These are phyloP conservation scores for Alethe castanea DNA, from an alignment of 2,113 vertebrate species.

Conservation along the genomic window DNA sequence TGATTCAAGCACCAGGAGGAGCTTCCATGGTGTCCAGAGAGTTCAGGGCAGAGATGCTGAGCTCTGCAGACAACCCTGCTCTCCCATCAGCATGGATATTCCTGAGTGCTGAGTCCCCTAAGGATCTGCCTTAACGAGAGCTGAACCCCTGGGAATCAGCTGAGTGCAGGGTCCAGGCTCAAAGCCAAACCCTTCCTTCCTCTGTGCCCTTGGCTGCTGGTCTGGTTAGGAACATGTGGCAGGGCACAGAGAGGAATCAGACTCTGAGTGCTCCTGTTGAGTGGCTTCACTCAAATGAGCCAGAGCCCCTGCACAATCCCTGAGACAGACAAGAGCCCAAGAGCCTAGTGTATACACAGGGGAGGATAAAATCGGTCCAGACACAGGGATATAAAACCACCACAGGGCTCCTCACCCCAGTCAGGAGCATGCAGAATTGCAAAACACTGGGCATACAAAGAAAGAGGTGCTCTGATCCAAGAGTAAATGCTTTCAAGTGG, in stretches of 20 bases:
- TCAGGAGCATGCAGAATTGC: not conserved
- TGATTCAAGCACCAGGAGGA: not conserved
- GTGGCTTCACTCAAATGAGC: not conserved
- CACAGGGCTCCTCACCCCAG: not conserved
- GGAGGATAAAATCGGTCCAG: not conserved
- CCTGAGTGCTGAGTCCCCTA: not conserved
- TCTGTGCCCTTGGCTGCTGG: not conserved
- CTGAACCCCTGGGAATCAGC: not conserved
- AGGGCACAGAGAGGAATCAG: not conserved
- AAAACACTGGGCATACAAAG: not conserved
- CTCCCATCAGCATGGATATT: not conserved
- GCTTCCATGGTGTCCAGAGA: not conserved
- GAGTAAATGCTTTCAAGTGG: not conserved
- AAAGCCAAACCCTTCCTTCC: not conserved
- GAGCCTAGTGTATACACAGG: not conserved
- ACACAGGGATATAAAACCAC: not conserved
- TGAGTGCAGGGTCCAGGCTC: not conserved
- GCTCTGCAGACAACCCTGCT: not conserved
- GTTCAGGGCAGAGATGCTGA: not conserved
- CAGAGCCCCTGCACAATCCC: not conserved
- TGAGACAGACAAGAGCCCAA: not conserved
- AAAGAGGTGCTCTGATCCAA: not conserved
- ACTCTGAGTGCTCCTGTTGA: not conserved
- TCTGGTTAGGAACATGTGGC: not conserved
- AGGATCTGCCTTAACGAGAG: accelerated